Percentiles rank a stretch among this genome's conserved stretches.
Conservation (phyloP, 2,888 invertebrate genomes). For the Nomada ferruginata region DNA sequence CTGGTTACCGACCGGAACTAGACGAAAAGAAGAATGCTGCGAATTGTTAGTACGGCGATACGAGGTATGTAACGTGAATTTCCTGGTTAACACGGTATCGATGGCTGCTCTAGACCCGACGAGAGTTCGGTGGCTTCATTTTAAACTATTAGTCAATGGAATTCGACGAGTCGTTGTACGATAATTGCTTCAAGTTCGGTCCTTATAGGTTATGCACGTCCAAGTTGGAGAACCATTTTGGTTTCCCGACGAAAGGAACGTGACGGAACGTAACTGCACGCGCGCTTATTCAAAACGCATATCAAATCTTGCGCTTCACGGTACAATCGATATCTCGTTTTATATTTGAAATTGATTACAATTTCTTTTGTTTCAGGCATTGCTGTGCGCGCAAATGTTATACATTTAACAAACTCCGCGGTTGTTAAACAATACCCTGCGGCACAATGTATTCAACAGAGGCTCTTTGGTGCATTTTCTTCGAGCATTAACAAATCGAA, state of each 20-base stretch:
- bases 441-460: constrained; percentile 26
- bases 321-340: neutral
- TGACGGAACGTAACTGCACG: constrained; percentile 47
- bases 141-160: constrained; percentile 23
- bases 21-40: constrained; percentile 77
- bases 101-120: constrained; percentile 30
- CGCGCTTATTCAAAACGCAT: constrained; percentile 45
- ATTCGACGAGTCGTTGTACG: constrained; percentile 21
- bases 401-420: neutral
- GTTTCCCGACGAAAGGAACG: constrained; percentile 55
- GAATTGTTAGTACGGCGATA: constrained; percentile 71
- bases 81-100: neutral
- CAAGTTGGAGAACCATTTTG: constrained; percentile 32
- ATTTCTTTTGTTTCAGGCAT: constrained; percentile 50
- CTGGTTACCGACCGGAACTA: constrained; percentile 71
- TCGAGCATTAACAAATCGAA: constrained; percentile 25
- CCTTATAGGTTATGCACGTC: constrained; percentile 52
- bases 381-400: constrained; percentile 13
- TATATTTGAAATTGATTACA: neutral
- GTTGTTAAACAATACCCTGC: constrained; percentile 20
- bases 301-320: neutral
- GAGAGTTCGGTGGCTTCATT: constrained; percentile 32
- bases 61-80: constrained; percentile 67
- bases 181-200: constrained; percentile 15
- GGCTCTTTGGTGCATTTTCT: constrained; percentile 58